Evolutionary conservation across 2,113 vertebrate genomes (phyloP), one percentile per base, ranked within the genome.

Genomic region (Calyptomena viridis): DNA sequence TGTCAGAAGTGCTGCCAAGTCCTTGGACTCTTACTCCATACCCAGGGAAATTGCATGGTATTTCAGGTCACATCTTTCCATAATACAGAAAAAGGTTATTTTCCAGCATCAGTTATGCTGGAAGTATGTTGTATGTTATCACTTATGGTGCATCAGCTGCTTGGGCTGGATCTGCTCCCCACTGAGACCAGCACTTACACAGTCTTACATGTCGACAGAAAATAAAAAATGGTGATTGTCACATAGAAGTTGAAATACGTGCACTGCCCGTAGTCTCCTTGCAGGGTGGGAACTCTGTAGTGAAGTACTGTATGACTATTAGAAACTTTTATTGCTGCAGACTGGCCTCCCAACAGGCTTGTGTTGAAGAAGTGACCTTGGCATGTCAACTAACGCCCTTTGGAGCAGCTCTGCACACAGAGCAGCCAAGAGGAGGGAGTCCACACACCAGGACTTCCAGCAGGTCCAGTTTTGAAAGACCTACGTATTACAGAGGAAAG

Each of bases 71-170:
- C 58, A 68, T 23, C 66, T 76, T 81, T 39, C 63, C 55, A n/a
- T 39, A 73, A n/a, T 5, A 83, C 1, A 7, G 62, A 62, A 77
- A 81, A 85, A 67, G 24, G 44, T 56, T 86, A 8, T 50, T 86
- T 94, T 93, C 76, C 79, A 92, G 71, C 88, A 58, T 49, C 71
- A 58, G 53, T 79, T 87, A 87, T 49, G 17, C 44, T 46, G 44
- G 44, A 46, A 46, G 19, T 46, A 46, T 19, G 44, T 46, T 46
- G 19, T 19, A 46, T 19, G 18, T 46, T 19, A 46, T 19, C 17
- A 46, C 17, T 79, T 50, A 21, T 18, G 23, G 33, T 47, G 35
- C 66, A 89, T 46, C 77, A 94, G 69, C 35, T 75, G 69, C 66
- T 85, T 0, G 0, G 11, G 59, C 44, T 73, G 77, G 44, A 56